Evolutionary conservation across 2,888 invertebrate species (phyloP), one percentile per base, ranked within the genome.

Genomic region (Disparrhopalites patrizii): DNA sequence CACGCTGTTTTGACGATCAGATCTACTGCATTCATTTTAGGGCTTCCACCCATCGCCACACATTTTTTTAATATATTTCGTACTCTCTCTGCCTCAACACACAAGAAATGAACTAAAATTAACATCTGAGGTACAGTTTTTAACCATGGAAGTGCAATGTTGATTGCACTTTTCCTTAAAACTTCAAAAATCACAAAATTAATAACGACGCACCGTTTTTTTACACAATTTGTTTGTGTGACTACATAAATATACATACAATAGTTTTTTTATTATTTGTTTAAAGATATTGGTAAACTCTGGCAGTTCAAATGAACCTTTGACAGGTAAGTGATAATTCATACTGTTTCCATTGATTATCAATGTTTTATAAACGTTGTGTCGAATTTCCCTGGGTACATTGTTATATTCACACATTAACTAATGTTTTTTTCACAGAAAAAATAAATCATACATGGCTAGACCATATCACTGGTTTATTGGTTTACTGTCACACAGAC

Each of bases 401-500:
- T 47, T 47, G n/a, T n/a, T n/a, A n/a, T n/a, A n/a, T n/a, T n/a
- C n/a, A n/a, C n/a, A n/a, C n/a, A n/a, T n/a, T n/a, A n/a, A n/a
- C n/a, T n/a, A n/a, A n/a, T 47, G 10, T 47, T 47, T 25, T 8
- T 47, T 47, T 8, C 23, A 43, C 15, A n/a, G n/a, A 47, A 47
- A 47, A 47, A 47, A 47, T 47, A 47, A n/a, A 47, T 47, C 25
- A 47, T 23, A 15, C 23, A 47, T 47, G 47, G 47, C 23, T 47
- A 47, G 47, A 23, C 47, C 47, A 47, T 47, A 47, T 47, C 40
- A 47, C 23, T n/a, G 20, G 47, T 47, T 47, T 47, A 47, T 47
- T 47, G 47, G 47, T 47, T 47, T 15, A 23, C 47, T 20, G 40
- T 18, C 40, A 7, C 18, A 40, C 23, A 47, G 20, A 47, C 47